phyloP scores from a whole-genome alignment of 2,797 vertebrate species.

The Falco naumanni region DNA sequence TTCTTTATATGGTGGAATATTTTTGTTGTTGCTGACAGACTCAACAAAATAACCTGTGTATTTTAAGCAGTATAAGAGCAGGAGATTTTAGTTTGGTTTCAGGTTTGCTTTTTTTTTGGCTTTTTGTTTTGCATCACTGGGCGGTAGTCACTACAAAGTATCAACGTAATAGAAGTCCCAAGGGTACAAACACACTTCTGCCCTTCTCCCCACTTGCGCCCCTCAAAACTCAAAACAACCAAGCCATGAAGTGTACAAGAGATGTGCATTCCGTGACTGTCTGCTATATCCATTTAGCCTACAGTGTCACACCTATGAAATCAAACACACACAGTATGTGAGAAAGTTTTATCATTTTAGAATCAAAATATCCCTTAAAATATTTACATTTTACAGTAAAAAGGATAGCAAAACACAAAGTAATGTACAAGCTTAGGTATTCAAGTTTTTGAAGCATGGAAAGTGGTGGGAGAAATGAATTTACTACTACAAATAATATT shows the following conservation, averaged over 20 bases:
- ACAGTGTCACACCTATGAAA: constrained; percentile 71
- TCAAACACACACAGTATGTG: constrained; percentile 82
- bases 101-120: background rate
- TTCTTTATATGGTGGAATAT: background rate
- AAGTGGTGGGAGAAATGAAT: constrained; percentile 73
- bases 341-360: constrained; percentile 85
- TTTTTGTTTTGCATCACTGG: background rate
- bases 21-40: background rate
- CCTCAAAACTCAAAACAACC: background rate
- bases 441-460: constrained; percentile 83
- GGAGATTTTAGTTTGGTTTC: background rate
- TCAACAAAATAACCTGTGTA: background rate
- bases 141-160: background rate
- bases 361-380: constrained; percentile 90
- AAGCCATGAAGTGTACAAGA: background rate
- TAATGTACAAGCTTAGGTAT: constrained; percentile 87
- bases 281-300: constrained; percentile 39
- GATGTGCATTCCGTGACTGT: constrained; percentile 2
- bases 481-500: constrained; percentile 73
- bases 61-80: background rate
- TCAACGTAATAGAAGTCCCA: background rate
- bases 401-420: constrained; percentile 87
- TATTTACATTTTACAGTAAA: constrained; percentile 90
- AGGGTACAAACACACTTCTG: background rate
- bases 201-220: background rate